phyloP scores from a whole-genome alignment of 1,140 invertebrate genomes.

The Atta cephalotes region DNA sequence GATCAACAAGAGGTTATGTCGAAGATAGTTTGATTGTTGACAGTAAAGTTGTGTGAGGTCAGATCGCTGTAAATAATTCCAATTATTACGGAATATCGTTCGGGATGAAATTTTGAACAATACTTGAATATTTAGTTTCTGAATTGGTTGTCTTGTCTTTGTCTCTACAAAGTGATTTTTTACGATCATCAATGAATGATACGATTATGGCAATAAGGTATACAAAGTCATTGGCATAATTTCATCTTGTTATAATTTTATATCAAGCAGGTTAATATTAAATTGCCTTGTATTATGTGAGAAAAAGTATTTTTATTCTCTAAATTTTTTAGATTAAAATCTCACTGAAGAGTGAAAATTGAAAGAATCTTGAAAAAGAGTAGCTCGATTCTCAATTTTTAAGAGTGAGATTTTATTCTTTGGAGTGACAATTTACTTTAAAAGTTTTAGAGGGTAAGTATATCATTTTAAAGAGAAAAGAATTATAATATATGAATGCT shows the following conservation, averaged over 20 bases:
- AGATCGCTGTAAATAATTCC: constrained; percentile 30
- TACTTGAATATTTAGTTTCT: constrained; percentile 40
- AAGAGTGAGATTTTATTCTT: too few species aligned
- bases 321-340: too few species aligned
- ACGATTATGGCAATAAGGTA: constrained; percentile 13
- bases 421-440: too few species aligned
- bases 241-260: constrained; percentile 3
- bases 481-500: neutral
- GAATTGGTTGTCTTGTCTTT: neutral
- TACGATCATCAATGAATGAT: neutral
- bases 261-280: neutral
- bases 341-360: too few species aligned
- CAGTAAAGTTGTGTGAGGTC: constrained; percentile 26
- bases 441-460: too few species aligned
- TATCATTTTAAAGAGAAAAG: neutral
- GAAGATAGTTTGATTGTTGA: constrained; percentile 39
- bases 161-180: constrained; percentile 31
- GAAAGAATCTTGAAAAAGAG: too few species aligned
- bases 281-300: neutral
- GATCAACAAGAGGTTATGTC: constrained; percentile 57
- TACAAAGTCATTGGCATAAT: neutral
- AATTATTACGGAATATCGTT: constrained; percentile 44
- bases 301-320: neutral
- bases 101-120: constrained; percentile 68
- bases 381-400: too few species aligned